Evolutionary conservation across 1,140 invertebrate genomes (phyloP).

Genomic region (Meloidogyne floridensis): DNA sequence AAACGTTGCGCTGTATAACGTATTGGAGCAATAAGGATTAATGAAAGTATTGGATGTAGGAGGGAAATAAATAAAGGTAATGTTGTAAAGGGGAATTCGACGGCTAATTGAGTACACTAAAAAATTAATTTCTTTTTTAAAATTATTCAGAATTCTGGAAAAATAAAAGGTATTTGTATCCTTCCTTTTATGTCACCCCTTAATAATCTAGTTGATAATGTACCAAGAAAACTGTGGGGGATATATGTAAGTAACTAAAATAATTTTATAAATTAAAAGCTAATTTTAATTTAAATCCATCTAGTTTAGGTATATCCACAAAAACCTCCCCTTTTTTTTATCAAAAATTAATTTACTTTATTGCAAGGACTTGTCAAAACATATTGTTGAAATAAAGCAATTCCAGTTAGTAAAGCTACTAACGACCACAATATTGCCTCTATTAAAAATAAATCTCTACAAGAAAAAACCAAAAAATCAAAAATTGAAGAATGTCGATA

Average conservation of each 20-base stretch:
- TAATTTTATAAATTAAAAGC: too few species aligned
- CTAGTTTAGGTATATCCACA: too few species aligned
- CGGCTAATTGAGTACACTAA: constrained; percentile 22
- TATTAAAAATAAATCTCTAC: constrained; percentile 20
- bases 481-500: constrained; percentile 7
- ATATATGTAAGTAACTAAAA: too few species aligned
- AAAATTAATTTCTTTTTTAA: background rate
- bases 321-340: too few species aligned
- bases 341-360: constrained; percentile 6
- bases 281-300: too few species aligned
- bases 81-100: constrained; percentile 29
- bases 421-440: constrained; percentile 18
- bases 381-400: constrained; percentile 20
- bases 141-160: background rate
- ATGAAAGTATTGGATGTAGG: constrained; percentile 19
- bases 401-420: constrained; percentile 14
- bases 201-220: too few species aligned
- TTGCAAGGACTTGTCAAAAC: constrained; percentile 23
- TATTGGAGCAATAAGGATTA: constrained; percentile 22
- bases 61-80: constrained; percentile 19
- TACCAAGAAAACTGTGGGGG: too few species aligned
- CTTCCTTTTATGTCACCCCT: too few species aligned
- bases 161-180: too few species aligned
- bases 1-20: constrained; percentile 20
- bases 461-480: constrained; percentile 20